Evolutionary conservation across 2,888 invertebrate genomes (phyloP).

Genomic region (Amaurobius ferox): DNA sequence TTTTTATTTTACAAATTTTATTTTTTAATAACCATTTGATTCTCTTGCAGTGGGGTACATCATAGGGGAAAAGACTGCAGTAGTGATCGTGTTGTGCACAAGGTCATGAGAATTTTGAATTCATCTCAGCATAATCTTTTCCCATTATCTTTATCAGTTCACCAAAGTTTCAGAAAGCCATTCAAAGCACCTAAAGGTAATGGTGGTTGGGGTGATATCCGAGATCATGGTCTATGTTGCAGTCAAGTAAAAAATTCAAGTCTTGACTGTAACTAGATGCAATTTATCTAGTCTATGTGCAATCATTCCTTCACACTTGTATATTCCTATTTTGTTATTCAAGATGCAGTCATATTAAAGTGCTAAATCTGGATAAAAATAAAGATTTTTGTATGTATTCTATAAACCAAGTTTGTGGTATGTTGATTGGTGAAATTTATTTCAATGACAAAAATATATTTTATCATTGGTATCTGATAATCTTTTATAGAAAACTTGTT

Average conservation of each 20-base stretch:
- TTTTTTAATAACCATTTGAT: too few species aligned
- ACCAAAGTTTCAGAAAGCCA: slow-evolving; percentile 80
- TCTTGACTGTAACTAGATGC: slow-evolving; percentile 47
- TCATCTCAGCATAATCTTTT: slow-evolving; percentile 78
- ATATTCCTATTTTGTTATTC: slow-evolving; percentile 59
- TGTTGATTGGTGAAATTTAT: not conserved
- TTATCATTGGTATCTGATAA: too few species aligned
- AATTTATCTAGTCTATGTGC: slow-evolving; percentile 61
- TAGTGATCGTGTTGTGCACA: slow-evolving; percentile 82
- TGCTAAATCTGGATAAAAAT: slow-evolving; percentile 50
- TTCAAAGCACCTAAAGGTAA: slow-evolving; percentile 89
- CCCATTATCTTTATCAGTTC: slow-evolving; percentile 78
- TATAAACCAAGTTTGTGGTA: not conserved
- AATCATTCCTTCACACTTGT: slow-evolving; percentile 64
- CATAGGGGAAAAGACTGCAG: slow-evolving; percentile 90
- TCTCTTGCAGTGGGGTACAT: slow-evolving; percentile 92
- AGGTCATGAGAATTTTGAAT: slow-evolving; percentile 77
- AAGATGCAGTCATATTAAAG: slow-evolving; percentile 53
- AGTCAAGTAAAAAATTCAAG: slow-evolving; percentile 76
- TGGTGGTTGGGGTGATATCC: slow-evolving; percentile 97
- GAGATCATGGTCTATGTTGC: slow-evolving; percentile 89
- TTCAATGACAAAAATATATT: not conserved
- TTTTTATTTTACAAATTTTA: too few species aligned
- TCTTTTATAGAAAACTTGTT: too few species aligned
- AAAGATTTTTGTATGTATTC: slow-evolving; percentile 60